Evolutionary conservation across 2,113 vertebrate genomes (phyloP).

Genomic region (Corydoras sp.): DNA sequence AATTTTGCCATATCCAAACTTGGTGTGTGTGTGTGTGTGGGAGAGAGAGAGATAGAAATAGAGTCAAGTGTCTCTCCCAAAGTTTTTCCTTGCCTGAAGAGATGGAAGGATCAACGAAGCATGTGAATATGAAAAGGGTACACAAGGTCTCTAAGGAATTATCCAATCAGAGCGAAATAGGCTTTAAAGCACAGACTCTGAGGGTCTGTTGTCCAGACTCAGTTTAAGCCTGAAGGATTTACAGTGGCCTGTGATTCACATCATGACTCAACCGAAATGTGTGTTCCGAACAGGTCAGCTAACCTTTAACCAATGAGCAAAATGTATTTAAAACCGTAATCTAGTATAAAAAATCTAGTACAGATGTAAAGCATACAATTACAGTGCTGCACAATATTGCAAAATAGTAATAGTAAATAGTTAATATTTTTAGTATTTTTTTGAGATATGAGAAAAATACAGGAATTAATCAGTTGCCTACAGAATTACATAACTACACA

Average conservation of each 20-base stretch:
- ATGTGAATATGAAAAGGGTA: conserved; percentile 27
- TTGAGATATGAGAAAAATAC: too few relatives aligned
- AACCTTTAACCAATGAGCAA: too few relatives aligned
- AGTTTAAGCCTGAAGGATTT: conserved; percentile 20
- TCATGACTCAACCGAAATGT: not conserved
- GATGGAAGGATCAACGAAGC: conserved; percentile 7
- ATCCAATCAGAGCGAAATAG: conserved; percentile 14
- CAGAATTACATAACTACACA: too few relatives aligned
- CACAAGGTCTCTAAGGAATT: conserved; percentile 23
- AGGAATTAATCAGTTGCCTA: too few relatives aligned
- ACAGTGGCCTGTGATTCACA: conserved; percentile 1
- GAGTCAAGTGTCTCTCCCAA: not conserved
- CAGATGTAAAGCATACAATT: too few relatives aligned
- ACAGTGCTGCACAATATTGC: too few relatives aligned
- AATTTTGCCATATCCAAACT: conserved; percentile 43
- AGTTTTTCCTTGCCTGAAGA: conserved; percentile 38
- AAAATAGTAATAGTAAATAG: too few relatives aligned
- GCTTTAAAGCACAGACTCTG: conserved; percentile 6
- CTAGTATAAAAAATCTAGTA: too few relatives aligned
- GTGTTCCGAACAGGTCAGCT: not conserved
- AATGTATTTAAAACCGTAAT: too few relatives aligned
- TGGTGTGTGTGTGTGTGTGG: conserved; percentile 26
- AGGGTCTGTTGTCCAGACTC: conserved; percentile 9
- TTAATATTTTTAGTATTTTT: too few relatives aligned
- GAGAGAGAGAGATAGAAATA: conserved; percentile 27